phyloP scores from a whole-genome alignment of 2,797 vertebrate species.

The Bovichtus diacanthus region DNA sequence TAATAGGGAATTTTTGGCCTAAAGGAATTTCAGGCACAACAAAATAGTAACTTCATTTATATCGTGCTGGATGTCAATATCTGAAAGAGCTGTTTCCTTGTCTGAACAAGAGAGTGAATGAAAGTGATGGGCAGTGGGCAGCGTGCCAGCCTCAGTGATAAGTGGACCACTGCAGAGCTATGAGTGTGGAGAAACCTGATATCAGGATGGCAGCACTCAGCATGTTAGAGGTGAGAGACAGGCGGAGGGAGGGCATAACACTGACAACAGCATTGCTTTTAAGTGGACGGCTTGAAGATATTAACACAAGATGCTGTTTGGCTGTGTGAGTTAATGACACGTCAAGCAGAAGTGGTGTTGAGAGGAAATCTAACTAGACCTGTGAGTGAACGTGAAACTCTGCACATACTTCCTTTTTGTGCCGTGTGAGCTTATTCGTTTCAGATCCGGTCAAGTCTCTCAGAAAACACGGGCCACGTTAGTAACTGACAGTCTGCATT shows the following conservation, averaged over 20 bases:
- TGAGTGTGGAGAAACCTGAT: conserved; percentile 79
- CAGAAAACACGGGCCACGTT: conserved; percentile 44
- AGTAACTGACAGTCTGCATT: conserved; percentile 22
- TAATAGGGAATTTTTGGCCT: not conserved
- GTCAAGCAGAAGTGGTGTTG: conserved; percentile 49
- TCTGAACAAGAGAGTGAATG: conserved; percentile 58
- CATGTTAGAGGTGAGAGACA: conserved; percentile 68
- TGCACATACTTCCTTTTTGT: conserved; percentile 42
- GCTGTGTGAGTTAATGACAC: conserved; percentile 54
- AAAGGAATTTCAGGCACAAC: not conserved
- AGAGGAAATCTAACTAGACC: conserved; percentile 57
- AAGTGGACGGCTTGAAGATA: conserved; percentile 75
- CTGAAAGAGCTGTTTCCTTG: conserved; percentile 27
- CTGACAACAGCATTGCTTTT: conserved; percentile 73
- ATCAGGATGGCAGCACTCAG: conserved; percentile 82
- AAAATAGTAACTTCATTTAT: not conserved
- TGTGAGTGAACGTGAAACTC: conserved; percentile 66
- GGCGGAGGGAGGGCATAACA: conserved; percentile 52
- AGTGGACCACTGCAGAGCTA: conserved; percentile 72
- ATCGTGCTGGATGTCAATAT: not conserved
- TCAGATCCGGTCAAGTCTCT: conserved; percentile 31
- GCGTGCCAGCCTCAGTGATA: conserved; percentile 73
- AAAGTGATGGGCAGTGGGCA: conserved; percentile 72
- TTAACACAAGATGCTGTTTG: conserved; percentile 64
- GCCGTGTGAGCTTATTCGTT: conserved; percentile 25